Conservation (phyloP, 1,140 invertebrate species). For the Anoplolepis gracilipes region DNA sequence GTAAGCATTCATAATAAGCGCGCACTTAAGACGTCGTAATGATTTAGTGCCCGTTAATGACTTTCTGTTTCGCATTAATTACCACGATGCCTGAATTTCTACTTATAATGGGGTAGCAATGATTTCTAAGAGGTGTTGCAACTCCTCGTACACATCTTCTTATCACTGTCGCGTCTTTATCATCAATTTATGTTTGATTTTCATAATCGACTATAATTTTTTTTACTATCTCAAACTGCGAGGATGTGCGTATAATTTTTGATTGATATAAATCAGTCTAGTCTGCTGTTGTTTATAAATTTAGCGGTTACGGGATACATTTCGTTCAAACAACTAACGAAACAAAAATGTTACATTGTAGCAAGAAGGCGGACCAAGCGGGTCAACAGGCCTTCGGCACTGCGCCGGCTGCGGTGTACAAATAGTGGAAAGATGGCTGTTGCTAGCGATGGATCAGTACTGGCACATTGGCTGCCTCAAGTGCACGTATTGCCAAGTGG, state of each 20-base stretch:
- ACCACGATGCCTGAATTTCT: conserved; percentile 48
- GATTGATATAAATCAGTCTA: neutral
- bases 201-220: neutral
- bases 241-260: neutral
- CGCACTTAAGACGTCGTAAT: conserved; percentile 62
- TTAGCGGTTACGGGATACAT: neutral
- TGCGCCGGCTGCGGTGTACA: conserved; percentile 89
- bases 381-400: conserved; percentile 82
- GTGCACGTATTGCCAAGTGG: conserved; percentile 94
- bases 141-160: neutral
- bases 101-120: conserved; percentile 39
- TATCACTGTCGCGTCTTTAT: neutral
- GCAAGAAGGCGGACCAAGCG: conserved; percentile 83
- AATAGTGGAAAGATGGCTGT: conserved; percentile 95
- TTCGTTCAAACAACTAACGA: neutral
- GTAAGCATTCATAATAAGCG: conserved; percentile 67
- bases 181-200: neutral
- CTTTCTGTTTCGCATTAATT: conserved; percentile 74
- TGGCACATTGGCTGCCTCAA: conserved; percentile 98
- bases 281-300: neutral
- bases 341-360: conserved; percentile 84
- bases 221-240: neutral
- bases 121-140: conserved; percentile 25
- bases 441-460: conserved; percentile 95
- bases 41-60: conserved; percentile 73